phyloP scores from a whole-genome alignment of 2,113 vertebrate genomes.

The Salvelinus alpinus region DNA sequence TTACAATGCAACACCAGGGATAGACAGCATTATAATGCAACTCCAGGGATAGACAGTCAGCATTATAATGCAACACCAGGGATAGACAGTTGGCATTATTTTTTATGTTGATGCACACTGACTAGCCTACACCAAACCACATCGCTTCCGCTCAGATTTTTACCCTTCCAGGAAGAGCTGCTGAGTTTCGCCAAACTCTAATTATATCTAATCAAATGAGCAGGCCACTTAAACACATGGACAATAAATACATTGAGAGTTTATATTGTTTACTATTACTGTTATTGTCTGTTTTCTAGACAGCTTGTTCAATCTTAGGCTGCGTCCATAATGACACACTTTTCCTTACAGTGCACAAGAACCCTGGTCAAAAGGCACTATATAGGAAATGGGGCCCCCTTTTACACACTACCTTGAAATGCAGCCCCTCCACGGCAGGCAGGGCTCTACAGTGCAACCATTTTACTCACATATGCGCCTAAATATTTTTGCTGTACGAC shows the following conservation, averaged over 20 bases:
- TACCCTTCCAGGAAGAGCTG: neutral
- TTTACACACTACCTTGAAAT: neutral
- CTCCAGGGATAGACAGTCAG: no score
- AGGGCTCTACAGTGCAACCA: neutral
- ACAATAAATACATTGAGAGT: constrained; percentile 22
- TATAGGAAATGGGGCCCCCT: no score
- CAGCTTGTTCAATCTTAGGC: neutral
- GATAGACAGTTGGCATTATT: no score
- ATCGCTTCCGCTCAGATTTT: neutral
- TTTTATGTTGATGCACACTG: neutral
- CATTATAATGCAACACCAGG: no score
- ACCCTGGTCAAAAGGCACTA: no score
- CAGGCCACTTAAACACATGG: constrained; percentile 1
- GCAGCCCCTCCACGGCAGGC: neutral
- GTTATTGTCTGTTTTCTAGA: constrained; percentile 2
- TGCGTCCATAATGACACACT: no score
- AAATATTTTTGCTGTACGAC: no score
- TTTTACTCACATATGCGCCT: no score
- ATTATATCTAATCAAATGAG: constrained; percentile 34
- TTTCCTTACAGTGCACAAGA: no score
- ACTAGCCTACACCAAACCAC: neutral
- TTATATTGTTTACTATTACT: constrained; percentile 15
- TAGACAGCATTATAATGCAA: no score
- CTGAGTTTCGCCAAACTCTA: neutral
- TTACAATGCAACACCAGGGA: no score